Conservation (phyloP, 1,140 invertebrate genomes). For the Thaumatotibia leucotreta region DNA sequence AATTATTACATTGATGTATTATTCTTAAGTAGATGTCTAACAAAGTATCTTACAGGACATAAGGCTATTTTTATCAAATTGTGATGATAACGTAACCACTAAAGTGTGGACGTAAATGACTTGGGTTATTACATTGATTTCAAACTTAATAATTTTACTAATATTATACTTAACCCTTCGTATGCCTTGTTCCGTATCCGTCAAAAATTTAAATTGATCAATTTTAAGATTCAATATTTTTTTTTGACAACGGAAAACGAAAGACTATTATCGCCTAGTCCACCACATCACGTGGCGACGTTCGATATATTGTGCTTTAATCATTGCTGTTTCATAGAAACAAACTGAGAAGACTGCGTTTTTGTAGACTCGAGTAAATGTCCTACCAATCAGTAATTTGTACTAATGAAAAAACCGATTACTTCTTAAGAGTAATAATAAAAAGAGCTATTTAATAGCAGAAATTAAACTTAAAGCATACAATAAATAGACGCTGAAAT, state of each 20-base stretch:
- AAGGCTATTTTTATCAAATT: no score
- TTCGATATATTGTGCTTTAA: background rate
- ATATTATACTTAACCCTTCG: background rate
- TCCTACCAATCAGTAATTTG: background rate
- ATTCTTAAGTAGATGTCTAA: no score
- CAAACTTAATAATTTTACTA: no score
- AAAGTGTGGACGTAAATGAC: background rate
- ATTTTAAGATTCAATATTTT: no score
- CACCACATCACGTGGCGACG: background rate
- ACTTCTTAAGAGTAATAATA: background rate
- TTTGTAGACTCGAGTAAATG: background rate
- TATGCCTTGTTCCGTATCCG: no score
- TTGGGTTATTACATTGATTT: no score
- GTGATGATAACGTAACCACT: background rate
- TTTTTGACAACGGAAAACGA: no score
- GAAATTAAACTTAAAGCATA: background rate
- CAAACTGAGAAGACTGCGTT: background rate
- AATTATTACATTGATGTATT: no score
- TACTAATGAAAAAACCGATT: background rate
- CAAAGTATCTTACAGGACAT: no score
- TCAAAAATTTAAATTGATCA: no score
- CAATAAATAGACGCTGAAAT: background rate
- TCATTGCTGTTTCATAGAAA: background rate
- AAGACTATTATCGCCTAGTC: background rate
- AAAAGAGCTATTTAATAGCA: background rate